Conservation (phyloP, 2,113 vertebrate genomes). For the Nesogale talazaci region DNA sequence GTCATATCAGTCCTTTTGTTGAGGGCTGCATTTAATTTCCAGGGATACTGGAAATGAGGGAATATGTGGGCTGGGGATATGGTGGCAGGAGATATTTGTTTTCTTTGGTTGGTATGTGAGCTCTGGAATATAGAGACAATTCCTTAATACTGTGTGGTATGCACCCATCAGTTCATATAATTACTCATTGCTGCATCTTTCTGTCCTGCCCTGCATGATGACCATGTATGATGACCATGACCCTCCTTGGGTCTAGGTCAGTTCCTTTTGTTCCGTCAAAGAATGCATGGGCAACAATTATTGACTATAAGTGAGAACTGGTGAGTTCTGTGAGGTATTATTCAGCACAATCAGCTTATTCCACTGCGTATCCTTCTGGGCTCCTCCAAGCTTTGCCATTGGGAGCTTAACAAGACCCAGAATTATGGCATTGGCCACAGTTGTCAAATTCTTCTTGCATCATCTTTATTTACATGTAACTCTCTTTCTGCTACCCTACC, state of each 20-base stretch:
- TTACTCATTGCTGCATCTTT: not conserved
- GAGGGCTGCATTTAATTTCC: not conserved
- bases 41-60: not conserved
- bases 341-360: not conserved
- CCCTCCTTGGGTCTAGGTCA: not conserved
- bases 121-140: not conserved
- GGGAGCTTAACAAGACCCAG: not conserved
- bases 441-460: not conserved
- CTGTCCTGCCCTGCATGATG: not conserved
- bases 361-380: not conserved
- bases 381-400: not conserved
- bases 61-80: not conserved
- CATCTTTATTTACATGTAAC: not conserved
- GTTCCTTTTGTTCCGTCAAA: not conserved
- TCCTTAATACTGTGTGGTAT: not conserved
- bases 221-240: no score
- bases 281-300: not conserved
- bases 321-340: not conserved
- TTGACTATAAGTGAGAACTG: not conserved
- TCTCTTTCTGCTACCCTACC: not conserved
- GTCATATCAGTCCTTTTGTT: not conserved
- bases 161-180: not conserved
- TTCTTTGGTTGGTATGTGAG: not conserved
- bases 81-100: not conserved
- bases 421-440: not conserved